Evolutionary conservation across 2,888 invertebrate genomes (phyloP).

Genomic region (Eilema griseolum): DNA sequence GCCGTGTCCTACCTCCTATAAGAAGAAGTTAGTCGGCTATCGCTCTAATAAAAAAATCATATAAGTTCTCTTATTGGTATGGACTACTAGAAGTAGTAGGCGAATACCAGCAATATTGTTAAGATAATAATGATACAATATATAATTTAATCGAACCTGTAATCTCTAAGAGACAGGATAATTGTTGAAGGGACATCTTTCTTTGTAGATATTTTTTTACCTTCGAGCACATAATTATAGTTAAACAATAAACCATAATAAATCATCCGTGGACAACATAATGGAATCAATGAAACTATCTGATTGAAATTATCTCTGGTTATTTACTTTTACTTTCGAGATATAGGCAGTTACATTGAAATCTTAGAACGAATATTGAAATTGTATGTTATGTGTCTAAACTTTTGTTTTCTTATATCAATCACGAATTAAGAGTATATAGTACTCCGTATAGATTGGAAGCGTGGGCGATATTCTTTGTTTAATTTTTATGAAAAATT

Average conservation of each 20-base stretch:
- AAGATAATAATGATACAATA: too few species aligned
- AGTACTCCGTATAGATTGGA: background rate
- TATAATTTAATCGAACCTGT: background rate
- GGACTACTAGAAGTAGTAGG: too few species aligned
- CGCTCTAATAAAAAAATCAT: too few species aligned
- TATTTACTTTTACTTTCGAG: background rate
- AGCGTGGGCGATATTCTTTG: background rate
- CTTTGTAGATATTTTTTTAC: background rate
- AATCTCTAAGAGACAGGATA: background rate
- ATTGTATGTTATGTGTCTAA: background rate
- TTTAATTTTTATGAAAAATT: too few species aligned
- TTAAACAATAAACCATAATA: background rate
- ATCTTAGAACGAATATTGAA: background rate
- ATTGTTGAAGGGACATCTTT: background rate
- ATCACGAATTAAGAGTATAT: background rate
- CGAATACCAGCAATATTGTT: too few species aligned
- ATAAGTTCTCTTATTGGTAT: too few species aligned
- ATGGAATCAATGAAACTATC: background rate
- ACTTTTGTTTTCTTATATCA: background rate
- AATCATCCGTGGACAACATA: background rate
- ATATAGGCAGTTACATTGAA: background rate
- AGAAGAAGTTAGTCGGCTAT: too few species aligned
- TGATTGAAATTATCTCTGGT: background rate
- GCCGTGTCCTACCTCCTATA: too few species aligned
- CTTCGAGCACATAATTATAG: background rate